Evolutionary conservation across 1,140 invertebrate species (phyloP).

Genomic region (Trichomalopsis sarcophagae): DNA sequence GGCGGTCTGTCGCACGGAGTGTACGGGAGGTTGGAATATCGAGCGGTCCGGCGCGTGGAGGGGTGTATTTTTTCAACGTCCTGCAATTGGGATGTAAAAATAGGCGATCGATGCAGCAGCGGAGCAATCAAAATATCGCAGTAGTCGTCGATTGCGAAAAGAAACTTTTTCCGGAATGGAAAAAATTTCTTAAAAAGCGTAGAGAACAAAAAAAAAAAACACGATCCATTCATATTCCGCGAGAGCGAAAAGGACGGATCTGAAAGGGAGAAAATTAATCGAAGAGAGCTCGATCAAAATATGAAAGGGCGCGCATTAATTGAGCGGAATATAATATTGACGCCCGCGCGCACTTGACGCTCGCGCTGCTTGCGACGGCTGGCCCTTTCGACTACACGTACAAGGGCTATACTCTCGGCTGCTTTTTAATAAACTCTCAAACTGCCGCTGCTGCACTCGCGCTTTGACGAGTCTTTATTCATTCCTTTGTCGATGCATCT

Average conservation of each 20-base stretch:
- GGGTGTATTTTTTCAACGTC: no score
- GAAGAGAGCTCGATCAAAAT: constrained; percentile 12
- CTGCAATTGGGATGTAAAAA: no score
- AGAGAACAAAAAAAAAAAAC: background rate
- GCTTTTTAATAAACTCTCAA: constrained; percentile 12
- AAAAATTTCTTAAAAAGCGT: background rate
- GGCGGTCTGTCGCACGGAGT: no score
- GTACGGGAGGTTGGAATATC: no score
- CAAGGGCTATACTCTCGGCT: no score
- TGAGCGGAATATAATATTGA: constrained; percentile 37
- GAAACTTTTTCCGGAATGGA: no score
- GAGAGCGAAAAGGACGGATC: background rate
- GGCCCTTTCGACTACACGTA: background rate
- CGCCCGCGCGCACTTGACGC: background rate
- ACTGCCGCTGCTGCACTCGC: background rate
- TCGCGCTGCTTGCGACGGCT: background rate
- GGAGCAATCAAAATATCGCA: no score
- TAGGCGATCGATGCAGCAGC: no score
- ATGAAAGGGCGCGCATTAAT: constrained; percentile 28
- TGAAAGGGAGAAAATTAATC: background rate
- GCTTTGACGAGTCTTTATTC: constrained; percentile 16
- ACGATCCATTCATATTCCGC: background rate
- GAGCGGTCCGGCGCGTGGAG: no score
- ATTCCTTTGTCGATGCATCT: background rate
- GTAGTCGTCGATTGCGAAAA: no score